Conservation (phyloP, 2,888 invertebrate genomes). For the Pseudeuparius sepicola region DNA sequence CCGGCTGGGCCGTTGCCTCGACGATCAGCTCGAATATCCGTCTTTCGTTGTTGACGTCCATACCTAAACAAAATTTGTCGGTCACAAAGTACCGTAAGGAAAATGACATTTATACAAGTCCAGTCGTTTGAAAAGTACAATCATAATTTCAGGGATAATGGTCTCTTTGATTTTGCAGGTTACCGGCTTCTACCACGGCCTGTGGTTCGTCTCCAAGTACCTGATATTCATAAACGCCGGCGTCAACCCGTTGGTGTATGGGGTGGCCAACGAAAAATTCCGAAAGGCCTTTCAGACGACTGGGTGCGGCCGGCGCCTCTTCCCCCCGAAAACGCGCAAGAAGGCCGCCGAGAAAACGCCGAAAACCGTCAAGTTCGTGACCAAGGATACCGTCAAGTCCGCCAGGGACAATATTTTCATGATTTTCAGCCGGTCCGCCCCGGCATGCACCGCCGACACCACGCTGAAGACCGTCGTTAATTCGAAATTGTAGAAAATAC, state of each 20-base stretch:
- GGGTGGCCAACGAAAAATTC: conserved; percentile 61
- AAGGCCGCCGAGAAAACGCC: neutral
- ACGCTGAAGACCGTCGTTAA: too few species aligned
- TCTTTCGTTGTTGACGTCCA: conserved; percentile 79
- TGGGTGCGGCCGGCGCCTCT: conserved; percentile 6
- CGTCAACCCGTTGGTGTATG: conserved; percentile 68
- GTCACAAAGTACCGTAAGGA: too few species aligned
- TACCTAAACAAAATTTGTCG: too few species aligned
- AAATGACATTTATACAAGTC: too few species aligned
- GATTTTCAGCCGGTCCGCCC: too few species aligned
- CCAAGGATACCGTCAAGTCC: neutral
- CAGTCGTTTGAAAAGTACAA: too few species aligned
- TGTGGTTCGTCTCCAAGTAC: conserved; percentile 61
- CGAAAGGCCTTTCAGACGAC: conserved; percentile 53
- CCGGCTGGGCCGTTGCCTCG: conserved; percentile 56
- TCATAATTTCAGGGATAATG: too few species aligned
- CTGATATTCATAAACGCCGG: conserved; percentile 63
- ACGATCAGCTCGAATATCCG: conserved; percentile 72
- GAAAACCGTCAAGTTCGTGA: neutral
- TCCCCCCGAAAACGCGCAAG: neutral
- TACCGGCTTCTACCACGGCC: conserved; percentile 44
- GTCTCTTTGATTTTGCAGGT: conserved; percentile 38
- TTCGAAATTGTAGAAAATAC: too few species aligned
- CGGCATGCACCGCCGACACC: too few species aligned
- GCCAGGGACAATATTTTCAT: too few species aligned